Evolutionary conservation across 1,140 invertebrate species (phyloP).

Genomic region (Drosophila biarmipes): DNA sequence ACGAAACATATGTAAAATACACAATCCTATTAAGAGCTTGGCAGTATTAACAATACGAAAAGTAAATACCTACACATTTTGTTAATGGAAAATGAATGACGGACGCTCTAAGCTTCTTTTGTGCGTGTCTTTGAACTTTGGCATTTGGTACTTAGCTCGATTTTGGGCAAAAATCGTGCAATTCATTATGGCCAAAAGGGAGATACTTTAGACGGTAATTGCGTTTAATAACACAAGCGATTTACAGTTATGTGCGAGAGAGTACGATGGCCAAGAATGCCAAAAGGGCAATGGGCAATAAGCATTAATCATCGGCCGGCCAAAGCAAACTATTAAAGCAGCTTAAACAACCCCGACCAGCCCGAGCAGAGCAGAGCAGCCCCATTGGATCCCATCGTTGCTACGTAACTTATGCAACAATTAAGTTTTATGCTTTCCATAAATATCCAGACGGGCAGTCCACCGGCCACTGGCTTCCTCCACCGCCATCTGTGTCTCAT

Average conservation of each 20-base stretch:
- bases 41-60: conserved; percentile 26
- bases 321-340: conserved; percentile 57
- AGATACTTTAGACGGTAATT: conserved; percentile 77
- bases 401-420: conserved; percentile 73
- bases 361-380: background rate
- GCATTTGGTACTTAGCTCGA: conserved; percentile 58
- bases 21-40: conserved; percentile 80
- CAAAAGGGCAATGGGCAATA: conserved; percentile 50
- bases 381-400: conserved; percentile 27
- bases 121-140: conserved; percentile 78
- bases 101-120: conserved; percentile 4
- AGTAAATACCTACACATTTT: conserved; percentile 53
- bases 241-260: conserved; percentile 67
- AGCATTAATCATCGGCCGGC: conserved; percentile 69
- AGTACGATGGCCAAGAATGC: conserved; percentile 24
- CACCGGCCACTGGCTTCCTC: background rate
- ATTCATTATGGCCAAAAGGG: conserved; percentile 61
- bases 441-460: conserved; percentile 59
- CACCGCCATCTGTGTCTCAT: conserved; percentile 44
- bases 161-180: conserved; percentile 62
- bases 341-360: conserved; percentile 28
- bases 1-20: conserved; percentile 72
- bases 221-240: conserved; percentile 70
- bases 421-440: conserved; percentile 77
- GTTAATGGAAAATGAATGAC: conserved; percentile 73